These are phyloP conservation scores for Drosophila mayaguana DNA, from an alignment of 2,888 invertebrate genomes.

Conservation along the genomic window DNA sequence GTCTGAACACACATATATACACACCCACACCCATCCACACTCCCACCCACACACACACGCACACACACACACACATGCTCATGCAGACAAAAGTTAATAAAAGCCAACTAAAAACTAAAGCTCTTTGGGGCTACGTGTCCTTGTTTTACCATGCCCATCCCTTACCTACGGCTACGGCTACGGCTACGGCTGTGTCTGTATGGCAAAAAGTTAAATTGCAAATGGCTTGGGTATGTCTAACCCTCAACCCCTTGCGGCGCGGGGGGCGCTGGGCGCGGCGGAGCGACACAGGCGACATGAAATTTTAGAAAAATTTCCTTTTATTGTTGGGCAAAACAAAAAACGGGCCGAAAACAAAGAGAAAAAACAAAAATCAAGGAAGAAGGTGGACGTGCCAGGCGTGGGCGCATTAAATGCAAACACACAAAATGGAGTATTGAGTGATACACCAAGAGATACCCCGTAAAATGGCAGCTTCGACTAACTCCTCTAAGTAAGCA, in stretches of 20 bases:
- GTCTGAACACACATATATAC: constrained; percentile 26
- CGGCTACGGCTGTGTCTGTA: constrained; percentile 14
- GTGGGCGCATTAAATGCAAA: constrained; percentile 58
- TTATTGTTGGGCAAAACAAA: constrained; percentile 72
- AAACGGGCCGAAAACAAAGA: constrained; percentile 48
- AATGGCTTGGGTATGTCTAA: constrained; percentile 64
- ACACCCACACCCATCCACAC: neutral
- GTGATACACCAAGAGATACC: neutral
- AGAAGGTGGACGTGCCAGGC: constrained; percentile 24
- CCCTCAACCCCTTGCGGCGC: neutral
- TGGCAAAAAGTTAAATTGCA: constrained; percentile 75
- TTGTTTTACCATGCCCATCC: constrained; percentile 56
- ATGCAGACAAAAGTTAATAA: constrained; percentile 72
- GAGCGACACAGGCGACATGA: constrained; percentile 56
- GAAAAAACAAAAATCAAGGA: neutral
- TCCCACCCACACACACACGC: constrained; percentile 13
- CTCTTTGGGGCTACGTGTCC: constrained; percentile 67
- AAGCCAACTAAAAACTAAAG: constrained; percentile 78
- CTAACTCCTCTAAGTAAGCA: too few relatives aligned
- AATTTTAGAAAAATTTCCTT: constrained; percentile 77
- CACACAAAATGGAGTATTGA: constrained; percentile 30
- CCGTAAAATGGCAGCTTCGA: neutral
- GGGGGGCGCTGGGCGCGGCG: neutral
- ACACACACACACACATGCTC: constrained; percentile 16
- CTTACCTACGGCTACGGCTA: constrained; percentile 18